A percentile compares a stretch with the other conserved stretches of the same genome.
Conservation (phyloP, 2,797 vertebrate genomes). For the Thaleichthys pacificus region DNA sequence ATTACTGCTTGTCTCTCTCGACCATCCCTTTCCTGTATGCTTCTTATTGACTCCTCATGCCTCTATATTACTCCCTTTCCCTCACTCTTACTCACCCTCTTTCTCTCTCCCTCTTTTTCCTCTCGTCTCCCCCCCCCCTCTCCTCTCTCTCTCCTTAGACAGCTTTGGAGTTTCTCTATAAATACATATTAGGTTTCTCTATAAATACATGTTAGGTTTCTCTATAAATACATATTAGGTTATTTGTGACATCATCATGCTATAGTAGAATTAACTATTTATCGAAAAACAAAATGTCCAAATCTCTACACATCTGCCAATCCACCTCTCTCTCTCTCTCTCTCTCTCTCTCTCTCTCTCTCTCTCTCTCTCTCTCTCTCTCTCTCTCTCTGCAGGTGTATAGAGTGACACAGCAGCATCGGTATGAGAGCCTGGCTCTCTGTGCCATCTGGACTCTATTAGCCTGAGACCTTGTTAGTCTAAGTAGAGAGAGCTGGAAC, state of each 20-base stretch:
- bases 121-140: background rate
- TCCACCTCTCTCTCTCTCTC: background rate
- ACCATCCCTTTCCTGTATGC: too few relatives aligned
- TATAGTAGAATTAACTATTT: slow-evolving; percentile 70
- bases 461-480: slow-evolving; percentile 63
- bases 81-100: too few relatives aligned
- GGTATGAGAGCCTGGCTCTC: slow-evolving; percentile 6
- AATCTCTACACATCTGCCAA: slow-evolving; percentile 22
- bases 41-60: too few relatives aligned
- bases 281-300: slow-evolving; percentile 46
- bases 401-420: slow-evolving; percentile 30
- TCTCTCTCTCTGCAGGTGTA: slow-evolving; percentile 15
- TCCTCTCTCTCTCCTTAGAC: background rate
- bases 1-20: too few relatives aligned
- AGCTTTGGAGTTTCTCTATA: too few relatives aligned
- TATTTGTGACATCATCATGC: slow-evolving; percentile 82
- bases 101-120: too few relatives aligned
- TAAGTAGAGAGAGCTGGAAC: slow-evolving; percentile 52
- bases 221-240: slow-evolving; percentile 73
- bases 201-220: too few relatives aligned
- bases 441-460: slow-evolving; percentile 53
- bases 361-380: background rate
- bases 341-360: slow-evolving; percentile 4
- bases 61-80: too few relatives aligned
- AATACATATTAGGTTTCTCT: too few relatives aligned